Evolutionary conservation across 1,140 invertebrate species (phyloP).

Genomic region (Coelopa frigida): DNA sequence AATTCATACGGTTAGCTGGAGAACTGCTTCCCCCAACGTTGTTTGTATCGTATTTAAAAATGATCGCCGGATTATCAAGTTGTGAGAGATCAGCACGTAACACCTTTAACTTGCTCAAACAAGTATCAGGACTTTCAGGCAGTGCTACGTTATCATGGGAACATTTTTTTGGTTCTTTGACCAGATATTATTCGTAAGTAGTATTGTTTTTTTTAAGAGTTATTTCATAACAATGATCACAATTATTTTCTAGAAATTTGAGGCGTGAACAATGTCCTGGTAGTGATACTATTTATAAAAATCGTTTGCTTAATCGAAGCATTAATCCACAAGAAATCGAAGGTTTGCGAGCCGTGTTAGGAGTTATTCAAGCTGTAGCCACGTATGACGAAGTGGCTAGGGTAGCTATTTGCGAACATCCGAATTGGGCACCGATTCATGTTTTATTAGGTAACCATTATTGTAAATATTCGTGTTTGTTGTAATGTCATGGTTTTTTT

Average conservation of each 20-base stretch:
- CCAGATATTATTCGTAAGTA: conserved; percentile 60
- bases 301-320: conserved; percentile 50
- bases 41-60: conserved; percentile 80
- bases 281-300: conserved; percentile 58
- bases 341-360: conserved; percentile 72
- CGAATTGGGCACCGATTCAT: conserved; percentile 73
- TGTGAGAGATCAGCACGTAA: conserved; percentile 64
- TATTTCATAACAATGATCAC: neutral
- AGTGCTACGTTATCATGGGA: conserved; percentile 69
- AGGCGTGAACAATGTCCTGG: conserved; percentile 58
- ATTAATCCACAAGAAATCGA: conserved; percentile 82
- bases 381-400: conserved; percentile 70
- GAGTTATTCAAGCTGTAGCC: conserved; percentile 69
- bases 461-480: conserved; percentile 4
- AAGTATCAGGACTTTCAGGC: conserved; percentile 46
- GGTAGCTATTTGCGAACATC: conserved; percentile 74
- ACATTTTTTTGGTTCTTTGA: conserved; percentile 80
- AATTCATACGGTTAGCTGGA: conserved; percentile 82
- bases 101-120: conserved; percentile 81
- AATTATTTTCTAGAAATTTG: conserved; percentile 37
- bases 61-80: conserved; percentile 75
- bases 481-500: conserved; percentile 1
- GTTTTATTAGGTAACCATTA: conserved; percentile 53
- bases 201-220: neutral
- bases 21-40: conserved; percentile 78